Conservation (phyloP, 2,888 invertebrate species). For the Hirtodrosophila trivittata region DNA sequence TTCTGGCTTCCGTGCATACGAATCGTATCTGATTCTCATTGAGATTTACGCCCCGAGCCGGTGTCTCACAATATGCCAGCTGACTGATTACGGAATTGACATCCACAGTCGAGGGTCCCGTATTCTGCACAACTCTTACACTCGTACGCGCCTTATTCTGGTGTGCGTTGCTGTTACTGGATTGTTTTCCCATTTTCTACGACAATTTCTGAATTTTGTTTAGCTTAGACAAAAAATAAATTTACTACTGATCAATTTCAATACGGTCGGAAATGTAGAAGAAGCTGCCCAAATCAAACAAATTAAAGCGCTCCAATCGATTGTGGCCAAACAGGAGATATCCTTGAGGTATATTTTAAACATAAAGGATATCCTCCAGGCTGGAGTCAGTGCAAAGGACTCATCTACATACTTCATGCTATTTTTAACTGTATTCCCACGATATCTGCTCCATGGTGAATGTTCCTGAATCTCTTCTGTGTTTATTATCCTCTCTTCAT, state of each 20-base stretch:
- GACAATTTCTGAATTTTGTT: slow-evolving; percentile 25
- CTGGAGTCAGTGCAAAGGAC: no score
- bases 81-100: slow-evolving; percentile 29
- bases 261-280: not conserved
- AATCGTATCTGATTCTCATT: slow-evolving; percentile 98
- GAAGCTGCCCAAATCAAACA: not conserved
- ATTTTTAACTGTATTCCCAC: no score
- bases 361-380: no score
- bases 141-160: not conserved
- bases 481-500: no score
- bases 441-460: no score
- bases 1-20: slow-evolving; percentile 97
- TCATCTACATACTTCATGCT: no score
- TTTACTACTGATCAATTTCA: slow-evolving; percentile 6
- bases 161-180: no score
- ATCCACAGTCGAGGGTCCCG: slow-evolving; percentile 6
- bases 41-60: slow-evolving; percentile 89
- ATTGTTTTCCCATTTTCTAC: slow-evolving; percentile 20
- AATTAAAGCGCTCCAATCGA: no score
- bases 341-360: no score
- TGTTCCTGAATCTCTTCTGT: no score
- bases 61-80: slow-evolving; percentile 25
- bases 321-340: no score
- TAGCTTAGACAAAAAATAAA: slow-evolving; percentile 33
- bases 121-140: not conserved